Conservation (phyloP, 1,140 invertebrate species). For the Drosophila kohkoa region DNA sequence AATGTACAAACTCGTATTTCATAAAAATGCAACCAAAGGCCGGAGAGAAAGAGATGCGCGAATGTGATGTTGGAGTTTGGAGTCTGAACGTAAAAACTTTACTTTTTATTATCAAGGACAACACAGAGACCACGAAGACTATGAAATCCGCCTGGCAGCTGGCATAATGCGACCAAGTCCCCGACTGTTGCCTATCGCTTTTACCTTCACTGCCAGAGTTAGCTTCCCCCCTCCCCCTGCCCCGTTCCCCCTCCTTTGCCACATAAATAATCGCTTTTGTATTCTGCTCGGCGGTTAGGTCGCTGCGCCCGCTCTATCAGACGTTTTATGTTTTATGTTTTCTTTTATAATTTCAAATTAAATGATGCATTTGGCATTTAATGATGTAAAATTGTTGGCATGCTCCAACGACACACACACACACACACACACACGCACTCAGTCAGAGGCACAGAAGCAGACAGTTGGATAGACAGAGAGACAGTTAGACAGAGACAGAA, state of each 20-base stretch:
- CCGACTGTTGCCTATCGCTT: slow-evolving; percentile 6
- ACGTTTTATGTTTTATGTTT: slow-evolving; percentile 51
- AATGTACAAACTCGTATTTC: slow-evolving; percentile 47
- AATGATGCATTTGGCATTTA: slow-evolving; percentile 81
- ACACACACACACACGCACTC: too few species aligned
- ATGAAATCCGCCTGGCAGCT: slow-evolving; percentile 42
- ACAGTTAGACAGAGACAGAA: neutral
- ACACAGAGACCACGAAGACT: slow-evolving; percentile 11
- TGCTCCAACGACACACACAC: slow-evolving; percentile 5
- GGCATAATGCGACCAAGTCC: slow-evolving; percentile 30
- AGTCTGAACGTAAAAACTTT: slow-evolving; percentile 56
- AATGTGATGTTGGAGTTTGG: slow-evolving; percentile 27
- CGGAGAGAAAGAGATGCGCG: neutral
- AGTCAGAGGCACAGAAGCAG: too few species aligned
- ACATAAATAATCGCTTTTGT: slow-evolving; percentile 80
- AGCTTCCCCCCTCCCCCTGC: neutral
- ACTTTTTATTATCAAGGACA: slow-evolving; percentile 76
- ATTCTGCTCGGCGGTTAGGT: slow-evolving; percentile 25
- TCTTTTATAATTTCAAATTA: slow-evolving; percentile 80
- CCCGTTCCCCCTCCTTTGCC: slow-evolving; percentile 1
- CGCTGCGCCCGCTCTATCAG: slow-evolving; percentile 17
- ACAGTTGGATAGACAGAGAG: neutral
- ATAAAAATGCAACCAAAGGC: slow-evolving; percentile 54
- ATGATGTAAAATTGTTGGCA: slow-evolving; percentile 76
- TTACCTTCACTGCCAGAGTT: neutral